These are phyloP conservation scores for Brachionus manjavacas DNA, from an alignment of 1,140 invertebrate species.

Conservation along the genomic window DNA sequence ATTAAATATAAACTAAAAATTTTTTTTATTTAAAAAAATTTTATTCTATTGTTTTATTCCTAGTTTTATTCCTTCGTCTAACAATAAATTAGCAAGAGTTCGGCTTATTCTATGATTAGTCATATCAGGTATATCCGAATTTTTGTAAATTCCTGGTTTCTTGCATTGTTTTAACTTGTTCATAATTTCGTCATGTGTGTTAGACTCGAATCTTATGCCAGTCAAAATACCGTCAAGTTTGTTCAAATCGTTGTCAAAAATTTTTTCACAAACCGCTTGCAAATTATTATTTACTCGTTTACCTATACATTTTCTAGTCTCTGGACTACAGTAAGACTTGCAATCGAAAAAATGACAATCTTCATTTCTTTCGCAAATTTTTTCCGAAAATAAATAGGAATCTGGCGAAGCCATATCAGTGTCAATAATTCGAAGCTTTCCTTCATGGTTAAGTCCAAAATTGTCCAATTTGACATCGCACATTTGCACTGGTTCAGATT, in stretches of 20 bases:
- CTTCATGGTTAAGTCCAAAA: constrained; percentile 20
- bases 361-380: constrained; percentile 21
- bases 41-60: background rate
- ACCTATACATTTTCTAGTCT: background rate
- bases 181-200: background rate
- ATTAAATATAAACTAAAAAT: no score
- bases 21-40: background rate
- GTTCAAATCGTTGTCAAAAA: background rate
- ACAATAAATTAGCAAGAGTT: background rate
- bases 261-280: constrained; percentile 28
- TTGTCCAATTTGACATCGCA: constrained; percentile 41
- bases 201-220: background rate
- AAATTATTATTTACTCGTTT: constrained; percentile 32
- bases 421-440: constrained; percentile 14
- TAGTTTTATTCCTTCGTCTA: background rate
- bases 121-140: background rate
- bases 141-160: background rate
- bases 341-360: constrained; percentile 42
- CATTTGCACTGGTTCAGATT: background rate
- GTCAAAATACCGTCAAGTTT: constrained; percentile 17
- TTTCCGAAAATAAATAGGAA: background rate
- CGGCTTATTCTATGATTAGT: background rate
- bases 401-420: constrained; percentile 28
- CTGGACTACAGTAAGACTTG: background rate
- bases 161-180: background rate